Evolutionary conservation across 2,888 invertebrate genomes (phyloP).

Genomic region (Limenitis camilla): DNA sequence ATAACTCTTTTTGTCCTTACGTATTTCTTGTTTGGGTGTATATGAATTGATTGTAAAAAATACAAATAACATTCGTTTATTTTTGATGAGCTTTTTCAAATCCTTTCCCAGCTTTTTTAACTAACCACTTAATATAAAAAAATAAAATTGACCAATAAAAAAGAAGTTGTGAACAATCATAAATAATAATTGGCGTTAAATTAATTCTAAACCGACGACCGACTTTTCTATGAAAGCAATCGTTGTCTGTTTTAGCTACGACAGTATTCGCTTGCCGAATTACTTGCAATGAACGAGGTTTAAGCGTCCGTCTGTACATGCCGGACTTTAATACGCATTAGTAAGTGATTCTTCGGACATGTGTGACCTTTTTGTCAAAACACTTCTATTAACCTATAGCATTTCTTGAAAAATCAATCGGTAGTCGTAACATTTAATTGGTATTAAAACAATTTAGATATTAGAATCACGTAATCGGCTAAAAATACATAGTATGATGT

Average conservation of each 20-base stretch:
- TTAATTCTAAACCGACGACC: neutral
- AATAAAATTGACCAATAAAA: too few species aligned
- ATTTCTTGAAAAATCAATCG: conserved; percentile 11
- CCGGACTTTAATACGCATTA: conserved; percentile 49
- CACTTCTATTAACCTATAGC: conserved; percentile 47
- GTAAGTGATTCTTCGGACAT: conserved; percentile 54
- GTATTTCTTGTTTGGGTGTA: too few species aligned
- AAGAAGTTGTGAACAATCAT: neutral
- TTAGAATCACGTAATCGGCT: conserved; percentile 46
- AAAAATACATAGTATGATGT: conserved; percentile 30
- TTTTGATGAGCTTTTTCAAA: too few species aligned
- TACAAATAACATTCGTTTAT: too few species aligned
- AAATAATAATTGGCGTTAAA: too few species aligned
- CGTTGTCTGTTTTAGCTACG: conserved; percentile 69
- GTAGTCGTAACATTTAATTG: conserved; percentile 33
- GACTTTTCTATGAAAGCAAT: conserved; percentile 20
- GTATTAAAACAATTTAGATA: conserved; percentile 36
- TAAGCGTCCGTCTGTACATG: conserved; percentile 45
- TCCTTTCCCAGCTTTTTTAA: too few species aligned
- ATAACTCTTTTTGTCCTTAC: too few species aligned
- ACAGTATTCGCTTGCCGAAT: conserved; percentile 68
- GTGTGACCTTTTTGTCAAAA: conserved; percentile 44
- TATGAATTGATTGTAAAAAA: too few species aligned
- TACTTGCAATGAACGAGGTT: conserved; percentile 62
- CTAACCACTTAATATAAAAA: too few species aligned